Evolutionary conservation across 2,113 vertebrate species (phyloP).

Genomic region (Merops nubicus): DNA sequence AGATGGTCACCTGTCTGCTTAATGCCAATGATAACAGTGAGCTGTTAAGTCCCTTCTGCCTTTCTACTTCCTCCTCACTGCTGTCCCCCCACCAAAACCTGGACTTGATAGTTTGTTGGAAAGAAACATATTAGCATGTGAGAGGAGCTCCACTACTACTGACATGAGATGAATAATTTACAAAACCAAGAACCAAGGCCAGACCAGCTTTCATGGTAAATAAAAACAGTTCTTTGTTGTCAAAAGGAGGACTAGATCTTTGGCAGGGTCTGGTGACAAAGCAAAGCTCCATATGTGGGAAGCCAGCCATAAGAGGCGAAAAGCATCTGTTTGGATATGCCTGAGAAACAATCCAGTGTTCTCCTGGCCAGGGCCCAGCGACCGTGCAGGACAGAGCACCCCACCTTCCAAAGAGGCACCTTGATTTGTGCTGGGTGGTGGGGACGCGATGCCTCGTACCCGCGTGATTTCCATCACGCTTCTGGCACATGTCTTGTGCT

Average conservation of each 20-base stretch:
- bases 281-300: constrained; percentile 27
- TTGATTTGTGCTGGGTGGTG: background rate
- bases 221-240: constrained; percentile 52
- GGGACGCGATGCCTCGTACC: background rate
- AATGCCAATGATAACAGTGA: background rate
- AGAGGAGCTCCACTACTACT: background rate
- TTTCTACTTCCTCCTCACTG: background rate
- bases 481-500: background rate
- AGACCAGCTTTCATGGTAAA: constrained; percentile 39
- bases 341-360: background rate
- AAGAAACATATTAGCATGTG: background rate
- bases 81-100: background rate
- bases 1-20: background rate
- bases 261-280: constrained; percentile 49
- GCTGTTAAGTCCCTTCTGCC: background rate
- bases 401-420: background rate
- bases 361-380: background rate
- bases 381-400: background rate
- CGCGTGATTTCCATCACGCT: background rate
- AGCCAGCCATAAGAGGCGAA: background rate
- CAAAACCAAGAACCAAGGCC: background rate
- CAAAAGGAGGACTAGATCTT: constrained; percentile 11
- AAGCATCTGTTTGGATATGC: background rate
- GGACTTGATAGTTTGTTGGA: background rate
- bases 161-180: background rate